These are phyloP conservation scores for Zeugodacus cucurbitae DNA, from an alignment of 1,140 invertebrate genomes.

Conservation along the genomic window DNA sequence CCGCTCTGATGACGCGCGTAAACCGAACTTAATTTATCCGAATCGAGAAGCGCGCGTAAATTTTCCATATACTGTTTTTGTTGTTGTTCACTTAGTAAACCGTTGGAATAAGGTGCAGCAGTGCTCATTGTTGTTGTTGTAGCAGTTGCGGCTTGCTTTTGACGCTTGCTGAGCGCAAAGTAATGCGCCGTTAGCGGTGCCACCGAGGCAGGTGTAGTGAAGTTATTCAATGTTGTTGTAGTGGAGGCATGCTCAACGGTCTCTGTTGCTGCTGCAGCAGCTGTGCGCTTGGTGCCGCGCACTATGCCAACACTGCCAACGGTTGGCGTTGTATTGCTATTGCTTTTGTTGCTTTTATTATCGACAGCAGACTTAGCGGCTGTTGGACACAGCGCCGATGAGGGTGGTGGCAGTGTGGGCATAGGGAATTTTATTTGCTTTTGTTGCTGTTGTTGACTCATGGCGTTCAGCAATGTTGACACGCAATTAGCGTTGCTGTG, in stretches of 20 bases:
- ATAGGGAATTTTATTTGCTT: constrained; percentile 52
- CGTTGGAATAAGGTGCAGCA: background rate
- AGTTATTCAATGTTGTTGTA: background rate
- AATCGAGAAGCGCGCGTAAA: background rate
- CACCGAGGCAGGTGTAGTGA: background rate
- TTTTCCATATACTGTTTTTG: constrained; percentile 33
- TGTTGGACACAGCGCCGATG: background rate
- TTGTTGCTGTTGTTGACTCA: background rate
- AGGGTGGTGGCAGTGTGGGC: constrained; percentile 47
- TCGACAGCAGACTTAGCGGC: background rate
- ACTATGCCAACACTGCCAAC: constrained; percentile 53
- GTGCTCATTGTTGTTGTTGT: background rate
- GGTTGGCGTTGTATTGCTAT: background rate
- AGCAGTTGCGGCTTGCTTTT: background rate
- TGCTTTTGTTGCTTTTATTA: background rate
- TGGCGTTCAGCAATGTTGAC: background rate
- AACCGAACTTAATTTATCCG: background rate
- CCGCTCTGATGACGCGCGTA: constrained; percentile 18
- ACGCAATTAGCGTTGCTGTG: constrained; percentile 12
- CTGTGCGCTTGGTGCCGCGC: constrained; percentile 51
- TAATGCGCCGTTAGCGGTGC: background rate
- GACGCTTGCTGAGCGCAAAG: background rate
- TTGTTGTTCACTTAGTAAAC: constrained; percentile 15
- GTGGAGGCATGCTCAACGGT: background rate
- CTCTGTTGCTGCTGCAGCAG: constrained; percentile 36